These are phyloP conservation scores for Tethea ocularis DNA, from an alignment of 2,888 invertebrate genomes.

Conservation along the genomic window DNA sequence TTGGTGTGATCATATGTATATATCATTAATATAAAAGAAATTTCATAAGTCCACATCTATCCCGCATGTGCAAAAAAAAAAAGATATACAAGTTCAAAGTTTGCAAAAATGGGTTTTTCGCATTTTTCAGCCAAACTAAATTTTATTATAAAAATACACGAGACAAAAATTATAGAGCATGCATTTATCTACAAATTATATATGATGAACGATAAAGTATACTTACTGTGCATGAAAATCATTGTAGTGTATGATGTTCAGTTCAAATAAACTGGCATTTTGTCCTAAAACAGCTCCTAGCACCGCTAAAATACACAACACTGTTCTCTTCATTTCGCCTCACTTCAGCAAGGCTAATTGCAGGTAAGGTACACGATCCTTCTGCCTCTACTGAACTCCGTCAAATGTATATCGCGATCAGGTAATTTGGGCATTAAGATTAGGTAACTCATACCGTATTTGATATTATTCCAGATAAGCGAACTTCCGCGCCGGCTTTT, in stretches of 20 bases:
- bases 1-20: too few relatives aligned
- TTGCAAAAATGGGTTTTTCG: too few relatives aligned
- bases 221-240: conserved; percentile 85
- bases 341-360: conserved; percentile 1
- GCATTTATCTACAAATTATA: too few relatives aligned
- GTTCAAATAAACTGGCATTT: conserved; percentile 52
- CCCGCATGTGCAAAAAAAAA: too few relatives aligned
- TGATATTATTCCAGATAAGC: neutral
- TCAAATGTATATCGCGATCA: neutral
- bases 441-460: conserved; percentile 2
- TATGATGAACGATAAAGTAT: neutral
- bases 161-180: too few relatives aligned
- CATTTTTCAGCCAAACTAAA: too few relatives aligned
- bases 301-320: conserved; percentile 32
- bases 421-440: neutral
- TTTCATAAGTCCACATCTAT: too few relatives aligned
- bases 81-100: too few relatives aligned
- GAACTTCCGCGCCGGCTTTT: conserved; percentile 5
- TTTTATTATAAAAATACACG: too few relatives aligned
- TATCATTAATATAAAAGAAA: too few relatives aligned
- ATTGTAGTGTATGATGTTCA: conserved; percentile 80
- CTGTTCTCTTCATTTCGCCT: conserved; percentile 25
- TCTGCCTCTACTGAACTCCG: neutral
- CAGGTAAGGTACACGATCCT: neutral
- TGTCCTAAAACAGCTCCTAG: conserved; percentile 41